phyloP scores from a whole-genome alignment of 30 jellyfish, hydroid and myxozoan genomes.

The Mastigias papua region DNA sequence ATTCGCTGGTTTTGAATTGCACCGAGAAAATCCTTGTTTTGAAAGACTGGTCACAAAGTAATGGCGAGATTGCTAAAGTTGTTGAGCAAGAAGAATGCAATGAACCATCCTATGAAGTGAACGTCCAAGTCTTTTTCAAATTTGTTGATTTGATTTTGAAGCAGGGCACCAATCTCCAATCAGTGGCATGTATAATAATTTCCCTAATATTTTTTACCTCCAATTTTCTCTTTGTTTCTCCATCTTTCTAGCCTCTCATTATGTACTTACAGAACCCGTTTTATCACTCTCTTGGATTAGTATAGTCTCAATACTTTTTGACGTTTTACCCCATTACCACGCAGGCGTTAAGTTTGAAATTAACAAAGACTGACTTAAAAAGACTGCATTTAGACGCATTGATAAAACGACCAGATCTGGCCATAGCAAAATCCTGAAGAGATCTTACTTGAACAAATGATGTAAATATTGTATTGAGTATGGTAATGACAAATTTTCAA shows the following conservation, averaged over 20 bases:
- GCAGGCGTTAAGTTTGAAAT: constrained; percentile 53
- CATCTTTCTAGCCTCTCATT: background rate
- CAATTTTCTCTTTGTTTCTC: background rate
- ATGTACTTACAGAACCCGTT: too few relatives aligned
- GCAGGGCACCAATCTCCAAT: background rate
- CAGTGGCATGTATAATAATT: background rate
- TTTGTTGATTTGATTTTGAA: background rate
- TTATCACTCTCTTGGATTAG: too few relatives aligned
- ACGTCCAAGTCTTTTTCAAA: background rate
- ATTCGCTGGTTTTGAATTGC: too few relatives aligned
- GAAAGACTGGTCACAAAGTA: too few relatives aligned
- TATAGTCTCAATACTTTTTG: too few relatives aligned
- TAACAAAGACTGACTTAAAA: constrained; percentile 51
- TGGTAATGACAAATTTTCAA: background rate
- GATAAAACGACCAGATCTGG: constrained; percentile 62
- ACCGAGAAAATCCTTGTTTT: too few relatives aligned
- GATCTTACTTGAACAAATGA: background rate
- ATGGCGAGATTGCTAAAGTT: too few relatives aligned
- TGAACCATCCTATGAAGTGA: background rate
- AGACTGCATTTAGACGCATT: constrained; percentile 38
- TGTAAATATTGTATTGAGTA: background rate
- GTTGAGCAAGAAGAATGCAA: too few relatives aligned
- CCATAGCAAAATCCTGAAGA: constrained; percentile 20
- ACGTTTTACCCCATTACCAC: background rate
- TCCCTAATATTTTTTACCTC: background rate